These are phyloP conservation scores for Hartigia nigra DNA, from an alignment of 2,888 invertebrate genomes.

Conservation along the genomic window DNA sequence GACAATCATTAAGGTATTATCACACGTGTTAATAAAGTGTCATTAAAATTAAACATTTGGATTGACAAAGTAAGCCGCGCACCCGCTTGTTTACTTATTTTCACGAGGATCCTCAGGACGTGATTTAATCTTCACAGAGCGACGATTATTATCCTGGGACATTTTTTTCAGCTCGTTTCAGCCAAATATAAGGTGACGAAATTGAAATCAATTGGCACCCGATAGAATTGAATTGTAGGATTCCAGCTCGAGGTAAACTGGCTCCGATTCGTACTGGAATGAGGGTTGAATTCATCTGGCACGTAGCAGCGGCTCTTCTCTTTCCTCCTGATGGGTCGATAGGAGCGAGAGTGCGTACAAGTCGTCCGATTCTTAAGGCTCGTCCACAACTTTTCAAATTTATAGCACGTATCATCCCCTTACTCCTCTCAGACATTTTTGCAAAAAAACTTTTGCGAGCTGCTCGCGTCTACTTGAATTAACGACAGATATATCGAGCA, in stretches of 20 bases:
- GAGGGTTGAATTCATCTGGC: slow-evolving; percentile 40
- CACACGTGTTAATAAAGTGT: not conserved
- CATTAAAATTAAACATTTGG: not conserved
- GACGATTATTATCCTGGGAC: not conserved
- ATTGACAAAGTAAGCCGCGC: not conserved
- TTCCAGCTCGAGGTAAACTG: not conserved
- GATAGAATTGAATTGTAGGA: not conserved
- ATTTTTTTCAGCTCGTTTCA: not conserved
- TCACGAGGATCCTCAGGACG: not conserved
- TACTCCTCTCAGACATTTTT: not conserved
- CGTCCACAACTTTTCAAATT: slow-evolving; percentile 10
- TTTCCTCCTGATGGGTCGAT: slow-evolving; percentile 52
- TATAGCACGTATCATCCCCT: not conserved
- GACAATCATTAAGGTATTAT: too few species aligned
- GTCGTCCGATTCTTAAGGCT: slow-evolving; percentile 31
- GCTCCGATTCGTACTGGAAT: slow-evolving; percentile 26
- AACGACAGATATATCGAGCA: not conserved
- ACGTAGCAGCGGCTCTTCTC: slow-evolving; percentile 33
- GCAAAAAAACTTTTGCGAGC: not conserved
- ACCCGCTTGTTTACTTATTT: not conserved
- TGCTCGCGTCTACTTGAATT: not conserved
- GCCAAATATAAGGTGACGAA: not conserved
- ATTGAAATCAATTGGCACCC: not conserved
- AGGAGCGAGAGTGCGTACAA: slow-evolving; percentile 61
- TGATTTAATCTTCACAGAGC: not conserved